Evolutionary conservation across 2,888 invertebrate species (phyloP).

Genomic region (Shargacucullia verbasci): DNA sequence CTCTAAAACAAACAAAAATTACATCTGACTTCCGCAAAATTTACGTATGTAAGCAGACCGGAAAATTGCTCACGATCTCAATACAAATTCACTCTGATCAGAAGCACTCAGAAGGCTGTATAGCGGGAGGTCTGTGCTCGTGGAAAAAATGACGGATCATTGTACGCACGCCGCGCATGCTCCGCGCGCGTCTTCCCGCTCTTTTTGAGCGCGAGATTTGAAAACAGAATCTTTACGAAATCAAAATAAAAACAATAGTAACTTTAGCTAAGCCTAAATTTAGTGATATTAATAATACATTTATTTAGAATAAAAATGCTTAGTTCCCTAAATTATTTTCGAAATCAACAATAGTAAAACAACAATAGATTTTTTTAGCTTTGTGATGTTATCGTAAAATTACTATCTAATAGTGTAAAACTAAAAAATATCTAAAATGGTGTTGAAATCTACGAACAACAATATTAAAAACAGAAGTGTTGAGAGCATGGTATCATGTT

Average conservation of each 20-base stretch:
- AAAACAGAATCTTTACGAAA: constrained; percentile 38
- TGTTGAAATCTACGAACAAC: constrained; percentile 5
- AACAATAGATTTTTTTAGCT: neutral
- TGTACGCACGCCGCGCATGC: constrained; percentile 78
- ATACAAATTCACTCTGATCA: constrained; percentile 60
- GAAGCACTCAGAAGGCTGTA: constrained; percentile 63
- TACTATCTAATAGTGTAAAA: neutral
- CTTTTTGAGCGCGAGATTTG: constrained; percentile 70
- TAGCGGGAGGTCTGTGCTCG: constrained; percentile 71
- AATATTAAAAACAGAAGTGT: constrained; percentile 22
- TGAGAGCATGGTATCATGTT: constrained; percentile 53
- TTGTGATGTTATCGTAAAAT: constrained; percentile 19
- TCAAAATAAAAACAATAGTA: no score
- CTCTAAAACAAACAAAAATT: constrained; percentile 33
- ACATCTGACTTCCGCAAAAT: constrained; percentile 59
- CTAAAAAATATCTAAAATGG: constrained; percentile 22
- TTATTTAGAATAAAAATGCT: no score
- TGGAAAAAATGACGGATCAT: constrained; percentile 73
- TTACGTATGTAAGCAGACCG: constrained; percentile 64
- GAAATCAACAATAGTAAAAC: neutral
- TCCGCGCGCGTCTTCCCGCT: constrained; percentile 77
- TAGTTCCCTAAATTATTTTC: no score
- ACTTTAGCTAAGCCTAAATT: no score
- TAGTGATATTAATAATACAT: no score
- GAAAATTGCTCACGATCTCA: constrained; percentile 69